Evolutionary conservation across 2,113 vertebrate species (phyloP).

Genomic region (Thomomys bottae): DNA sequence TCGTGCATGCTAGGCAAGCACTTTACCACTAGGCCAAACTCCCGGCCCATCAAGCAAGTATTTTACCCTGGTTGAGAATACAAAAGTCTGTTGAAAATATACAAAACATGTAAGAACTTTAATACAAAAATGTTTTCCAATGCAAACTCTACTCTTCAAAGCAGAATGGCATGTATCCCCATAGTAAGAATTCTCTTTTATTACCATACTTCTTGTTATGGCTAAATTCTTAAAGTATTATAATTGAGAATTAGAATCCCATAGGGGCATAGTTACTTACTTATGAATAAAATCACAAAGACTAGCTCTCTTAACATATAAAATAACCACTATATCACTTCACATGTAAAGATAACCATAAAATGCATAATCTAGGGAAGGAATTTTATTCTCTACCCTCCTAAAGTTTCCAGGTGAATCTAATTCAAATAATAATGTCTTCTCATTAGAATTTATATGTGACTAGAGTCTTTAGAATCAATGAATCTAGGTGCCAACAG

Average conservation of each 20-base stretch:
- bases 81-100: background rate
- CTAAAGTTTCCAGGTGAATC: background rate
- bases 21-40: too few relatives aligned
- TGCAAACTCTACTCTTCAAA: background rate
- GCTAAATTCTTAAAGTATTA: background rate
- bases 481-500: background rate
- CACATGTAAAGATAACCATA: background rate
- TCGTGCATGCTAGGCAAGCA: too few relatives aligned
- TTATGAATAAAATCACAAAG: background rate
- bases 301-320: too few relatives aligned
- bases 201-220: background rate
- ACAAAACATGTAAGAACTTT: background rate
- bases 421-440: background rate
- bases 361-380: background rate
- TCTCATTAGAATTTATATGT: background rate
- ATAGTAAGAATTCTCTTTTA: background rate
- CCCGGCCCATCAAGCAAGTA: slow-evolving; percentile 20
- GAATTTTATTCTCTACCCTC: background rate
- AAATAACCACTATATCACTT: background rate
- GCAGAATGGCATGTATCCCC: background rate
- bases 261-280: background rate
- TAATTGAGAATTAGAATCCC: background rate
- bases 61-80: too few relatives aligned
- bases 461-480: background rate
- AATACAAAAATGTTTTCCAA: background rate